Evolutionary conservation across 2,797 vertebrate species (phyloP), one percentile per base, ranked within the genome.

Genomic region (Delichon dasypus): DNA sequence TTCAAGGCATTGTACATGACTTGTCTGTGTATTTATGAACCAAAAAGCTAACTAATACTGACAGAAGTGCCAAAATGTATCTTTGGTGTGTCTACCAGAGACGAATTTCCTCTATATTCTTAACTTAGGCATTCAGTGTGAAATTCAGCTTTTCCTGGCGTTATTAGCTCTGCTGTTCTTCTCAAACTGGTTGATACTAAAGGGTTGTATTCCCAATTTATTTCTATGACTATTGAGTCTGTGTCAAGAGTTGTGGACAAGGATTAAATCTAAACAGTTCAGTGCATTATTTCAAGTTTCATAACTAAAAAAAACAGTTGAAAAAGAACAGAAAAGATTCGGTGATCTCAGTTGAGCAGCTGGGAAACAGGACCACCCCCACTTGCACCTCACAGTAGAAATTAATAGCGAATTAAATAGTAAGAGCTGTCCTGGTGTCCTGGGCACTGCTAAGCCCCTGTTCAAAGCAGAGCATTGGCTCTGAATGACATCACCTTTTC

Each of bases 381-480:
- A 27, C 2, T 20, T 6, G 2, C 16, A 18, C 3, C 45, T 4
- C 4, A 40, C 0, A 0, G 9, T 29, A 66, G 65, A 91, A 76
- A 67, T 79, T 13, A 62, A 17, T 42, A 48, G 12, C 25, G 48
- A 54, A 60, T 54, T 47, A 45, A 45, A 16, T 57, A 27, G n/a
- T 76, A 60, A 53, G 60, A 53, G 11, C 51, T 79, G 38, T 62
- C 57, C 55, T 71, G 32, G 55, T 38, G 38, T 38, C 38, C 38
- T 38, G 11, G 38, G 36, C 47, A 38, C 34, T 53, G 11, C 38
- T 65, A 57, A 34, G 26, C 8, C 18, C 27, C 21, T 26, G 1
- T 51, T 67, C 17, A 73, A 73, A 88, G 51, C 29, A 90, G 42
- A 72, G 11, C 54, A 32, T 68, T 61, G 71, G 2, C 17, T 84